Conservation (phyloP, 1,140 invertebrate genomes). For the Lepidurus arcticus region DNA sequence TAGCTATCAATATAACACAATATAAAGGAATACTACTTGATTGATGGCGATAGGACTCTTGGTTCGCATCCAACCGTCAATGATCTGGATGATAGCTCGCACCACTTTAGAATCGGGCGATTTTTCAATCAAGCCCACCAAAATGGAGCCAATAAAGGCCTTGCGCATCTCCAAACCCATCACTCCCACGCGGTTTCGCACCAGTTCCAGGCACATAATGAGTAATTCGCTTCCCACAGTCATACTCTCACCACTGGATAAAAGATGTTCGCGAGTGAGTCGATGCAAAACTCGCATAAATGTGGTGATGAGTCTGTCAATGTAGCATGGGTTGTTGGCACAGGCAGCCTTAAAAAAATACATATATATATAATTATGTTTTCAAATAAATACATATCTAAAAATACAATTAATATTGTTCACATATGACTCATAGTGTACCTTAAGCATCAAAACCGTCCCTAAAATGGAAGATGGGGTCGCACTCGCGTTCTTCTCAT, state of each 20-base stretch:
- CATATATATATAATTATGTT: not conserved
- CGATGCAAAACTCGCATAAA: slow-evolving; percentile 88
- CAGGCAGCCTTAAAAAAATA: slow-evolving; percentile 62
- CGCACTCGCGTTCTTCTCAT: slow-evolving; percentile 76
- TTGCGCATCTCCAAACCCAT: slow-evolving; percentile 95
- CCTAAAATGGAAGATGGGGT: slow-evolving; percentile 74
- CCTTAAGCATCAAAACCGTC: slow-evolving; percentile 89
- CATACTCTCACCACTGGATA: slow-evolving; percentile 32
- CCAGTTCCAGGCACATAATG: slow-evolving; percentile 81
- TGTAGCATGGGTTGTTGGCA: slow-evolving; percentile 79
- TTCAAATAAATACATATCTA: not conserved
- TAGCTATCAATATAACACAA: slow-evolving; percentile 44
- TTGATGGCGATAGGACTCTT: slow-evolving; percentile 67
- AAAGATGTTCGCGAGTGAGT: slow-evolving; percentile 81
- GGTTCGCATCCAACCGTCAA: slow-evolving; percentile 84
- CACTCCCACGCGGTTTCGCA: slow-evolving; percentile 87
- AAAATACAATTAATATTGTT: too few species aligned
- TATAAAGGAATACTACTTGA: slow-evolving; percentile 40
- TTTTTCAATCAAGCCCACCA: slow-evolving; percentile 90
- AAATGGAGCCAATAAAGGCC: slow-evolving; percentile 83
- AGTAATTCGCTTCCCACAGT: slow-evolving; percentile 62
- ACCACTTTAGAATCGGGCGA: slow-evolving; percentile 86
- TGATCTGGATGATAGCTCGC: slow-evolving; percentile 76
- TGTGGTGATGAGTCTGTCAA: slow-evolving; percentile 81
- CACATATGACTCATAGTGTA: not conserved